Base-by-base conservation (phyloP, 1,140 invertebrate species). In the Octopus sinensis region DNA sequence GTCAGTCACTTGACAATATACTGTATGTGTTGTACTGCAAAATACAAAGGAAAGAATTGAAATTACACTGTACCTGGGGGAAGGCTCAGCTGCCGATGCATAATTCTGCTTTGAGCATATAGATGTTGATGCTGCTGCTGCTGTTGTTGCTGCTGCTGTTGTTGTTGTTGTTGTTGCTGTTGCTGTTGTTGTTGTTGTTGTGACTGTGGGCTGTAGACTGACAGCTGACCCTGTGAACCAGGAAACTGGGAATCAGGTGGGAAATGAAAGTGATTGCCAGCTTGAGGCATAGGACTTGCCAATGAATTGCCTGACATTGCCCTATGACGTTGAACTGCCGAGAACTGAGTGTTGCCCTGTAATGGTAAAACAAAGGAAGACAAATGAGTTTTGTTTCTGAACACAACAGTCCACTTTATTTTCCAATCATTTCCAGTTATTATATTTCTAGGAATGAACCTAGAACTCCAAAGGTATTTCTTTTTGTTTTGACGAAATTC, bases 51-150 rank as follows among this genome's bases (percentile, higher is more conserved):
- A 68, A 68, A n/a, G 12, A 68, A 68, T 13, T 3, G 30, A 43
- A 68, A 13, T 12, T 68, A 13, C 62, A 68, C 12, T 68, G 23
- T 76, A 85, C 86, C 85, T 82, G 85, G 84, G 52, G 84, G 83
- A 80, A 88, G 80, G 75, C 86, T 89, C 79, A 88, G 85, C 73
- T 88, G 87, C 78, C 88, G 54, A 79, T 87, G 88, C 80, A 88
- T 84, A 82, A 87, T 82, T 56, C 87, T 79, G 78, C 83, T 85
- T 79, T 86, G 85, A 56, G 82, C 78, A 56, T 83, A 85, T 80
- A 86, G 53, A 54, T 85, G 84, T 76, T 83, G 85, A 30, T 82
- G 86, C 6, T 80, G 79, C 17, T 76, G 80, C 43, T 78, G 79
- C 73, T 80, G 83, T 75, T 52, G 51, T 51, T 51, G 62, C 77